Evolutionary conservation across 2,797 vertebrate genomes (phyloP).

Genomic region (Sus cebifrons): DNA sequence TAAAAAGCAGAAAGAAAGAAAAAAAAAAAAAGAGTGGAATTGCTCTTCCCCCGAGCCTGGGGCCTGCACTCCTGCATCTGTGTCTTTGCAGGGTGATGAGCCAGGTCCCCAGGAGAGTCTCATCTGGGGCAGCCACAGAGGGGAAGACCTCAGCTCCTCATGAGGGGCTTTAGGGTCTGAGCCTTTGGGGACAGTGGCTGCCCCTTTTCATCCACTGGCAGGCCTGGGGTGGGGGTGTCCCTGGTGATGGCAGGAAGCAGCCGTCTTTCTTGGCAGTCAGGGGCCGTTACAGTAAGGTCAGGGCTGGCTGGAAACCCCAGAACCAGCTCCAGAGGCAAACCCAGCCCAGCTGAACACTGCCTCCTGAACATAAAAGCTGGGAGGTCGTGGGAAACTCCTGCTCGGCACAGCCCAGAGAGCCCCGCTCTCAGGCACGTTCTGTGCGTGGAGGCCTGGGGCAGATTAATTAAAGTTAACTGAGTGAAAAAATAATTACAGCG

Average conservation of each 20-base stretch:
- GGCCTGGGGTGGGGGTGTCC: not conserved
- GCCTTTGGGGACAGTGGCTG: not conserved
- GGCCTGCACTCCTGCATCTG: not conserved
- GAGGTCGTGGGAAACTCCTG: conserved; percentile 67
- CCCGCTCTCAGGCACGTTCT: not conserved
- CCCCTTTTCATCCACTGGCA: not conserved
- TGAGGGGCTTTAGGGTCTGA: not conserved
- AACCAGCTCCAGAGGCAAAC: not conserved
- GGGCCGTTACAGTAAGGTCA: not conserved
- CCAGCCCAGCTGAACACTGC: not conserved
- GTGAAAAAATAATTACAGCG: conserved; percentile 90
- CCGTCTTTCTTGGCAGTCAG: not conserved
- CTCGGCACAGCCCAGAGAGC: conserved; percentile 64
- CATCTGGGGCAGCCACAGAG: not conserved
- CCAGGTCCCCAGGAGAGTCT: not conserved
- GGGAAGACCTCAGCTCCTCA: not conserved
- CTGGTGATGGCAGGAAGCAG: not conserved
- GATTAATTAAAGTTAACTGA: conserved; percentile 90
- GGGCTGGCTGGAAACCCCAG: not conserved
- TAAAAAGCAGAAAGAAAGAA: too few relatives aligned
- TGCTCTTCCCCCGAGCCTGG: not conserved
- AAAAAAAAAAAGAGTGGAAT: not conserved
- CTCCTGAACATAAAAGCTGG: not conserved
- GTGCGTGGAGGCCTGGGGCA: conserved; percentile 80
- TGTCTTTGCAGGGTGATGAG: not conserved